Conservation (phyloP, 2,113 vertebrate genomes). For the Rhizomys pruinosus region DNA sequence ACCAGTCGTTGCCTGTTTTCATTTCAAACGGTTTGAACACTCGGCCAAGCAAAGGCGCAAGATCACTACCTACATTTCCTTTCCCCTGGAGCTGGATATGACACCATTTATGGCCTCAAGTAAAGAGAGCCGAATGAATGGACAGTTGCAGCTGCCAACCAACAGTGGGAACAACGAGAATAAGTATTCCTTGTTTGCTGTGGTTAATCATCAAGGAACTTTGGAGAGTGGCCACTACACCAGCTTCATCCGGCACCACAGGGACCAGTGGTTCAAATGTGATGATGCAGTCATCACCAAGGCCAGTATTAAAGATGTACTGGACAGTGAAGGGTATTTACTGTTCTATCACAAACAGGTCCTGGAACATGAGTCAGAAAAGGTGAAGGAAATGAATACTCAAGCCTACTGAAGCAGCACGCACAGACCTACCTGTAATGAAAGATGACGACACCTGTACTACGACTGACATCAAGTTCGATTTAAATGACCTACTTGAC, state of each 20-base stretch:
- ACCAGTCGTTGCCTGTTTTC: conserved; percentile 99
- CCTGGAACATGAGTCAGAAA: conserved; percentile 93
- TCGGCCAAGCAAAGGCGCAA: conserved; percentile 98
- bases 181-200: conserved; percentile 99
- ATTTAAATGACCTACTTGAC: conserved; percentile 93
- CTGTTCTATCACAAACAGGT: conserved; percentile 99
- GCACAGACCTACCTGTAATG: conserved; percentile 95
- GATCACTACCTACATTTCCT: conserved; percentile 99
- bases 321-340: conserved; percentile 99
- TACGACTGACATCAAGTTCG: conserved; percentile 89
- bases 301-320: conserved; percentile 99
- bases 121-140: conserved; percentile 99
- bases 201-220: conserved; percentile 99
- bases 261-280: conserved; percentile 99
- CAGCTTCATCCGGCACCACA: conserved; percentile 99
- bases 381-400: conserved; percentile 86
- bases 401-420: conserved; percentile 91
- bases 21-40: conserved; percentile 99
- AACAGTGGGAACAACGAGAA: conserved; percentile 98
- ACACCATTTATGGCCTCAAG: conserved; percentile 99
- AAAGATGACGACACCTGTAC: conserved; percentile 79
- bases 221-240: conserved; percentile 99
- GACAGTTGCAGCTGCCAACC: conserved; percentile 96
- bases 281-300: conserved; percentile 99
- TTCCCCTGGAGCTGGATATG: conserved; percentile 99